Evolutionary conservation across 2,888 invertebrate species (phyloP), one percentile per base, ranked within the genome.

Genomic region (Drosophila imparisetae): DNA sequence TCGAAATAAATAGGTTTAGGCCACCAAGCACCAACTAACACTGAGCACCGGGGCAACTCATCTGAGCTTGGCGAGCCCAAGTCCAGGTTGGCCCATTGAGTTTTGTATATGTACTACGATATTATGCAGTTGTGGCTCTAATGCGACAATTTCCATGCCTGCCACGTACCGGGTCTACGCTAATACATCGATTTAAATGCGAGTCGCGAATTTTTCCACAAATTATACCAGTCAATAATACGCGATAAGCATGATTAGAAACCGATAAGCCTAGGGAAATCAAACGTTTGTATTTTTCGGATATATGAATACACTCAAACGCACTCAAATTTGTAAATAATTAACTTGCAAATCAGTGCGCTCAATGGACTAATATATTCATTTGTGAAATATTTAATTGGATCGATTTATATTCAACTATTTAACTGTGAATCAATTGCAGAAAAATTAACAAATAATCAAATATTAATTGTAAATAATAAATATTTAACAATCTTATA

Each of bases 81-180:
- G 30, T 38, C 42, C 30, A 53, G 27, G 54, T 29, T 27, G n/a
- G 36, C 34, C 50, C 81, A 89, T 89, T 85, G 70, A 89, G 67
- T 6, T 73, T 82, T 85, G 36, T 75, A 86, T 88, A 83, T 70
- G 71, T 64, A 73, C 40, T 36, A 24, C 48, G 27, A 57, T 69
- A 72, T 75, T 84, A 79, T 80, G 78, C 75, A 75, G 66, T 87
- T 75, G 77, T 55, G 55, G 45, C 66, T 49, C n/a, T 74, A 88
- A 87, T 82, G 29, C 5, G 60, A 6, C 61, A 8, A 63, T 85
- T 61, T 66, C 57, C 36, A 89, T 79, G 67, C 75, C 52, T n/a
- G 54, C 72, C 85, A 80, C 81, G 88, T 78, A 24, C 57, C 55
- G 10, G 49, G 18, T 21, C 57, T 63, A 70, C 50, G 61, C 40